Conservation (phyloP, 2,888 invertebrate species). For the Drosophila anceps region DNA sequence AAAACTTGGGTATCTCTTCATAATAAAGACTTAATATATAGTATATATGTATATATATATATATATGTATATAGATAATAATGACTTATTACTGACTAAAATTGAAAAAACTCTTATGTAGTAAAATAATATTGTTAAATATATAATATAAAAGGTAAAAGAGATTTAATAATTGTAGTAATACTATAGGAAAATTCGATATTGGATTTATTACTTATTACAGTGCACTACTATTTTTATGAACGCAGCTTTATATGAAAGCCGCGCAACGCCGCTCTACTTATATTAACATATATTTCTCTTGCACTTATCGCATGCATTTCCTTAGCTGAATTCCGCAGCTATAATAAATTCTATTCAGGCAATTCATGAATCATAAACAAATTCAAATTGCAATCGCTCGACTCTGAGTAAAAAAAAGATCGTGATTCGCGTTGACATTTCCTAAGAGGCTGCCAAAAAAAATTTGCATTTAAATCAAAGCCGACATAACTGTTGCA, state of each 20-base stretch:
- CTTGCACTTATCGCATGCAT: constrained; percentile 10
- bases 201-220: no score
- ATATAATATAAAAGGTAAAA: not conserved
- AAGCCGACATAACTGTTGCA: constrained; percentile 49
- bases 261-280: not conserved
- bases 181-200: not conserved
- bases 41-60: not conserved
- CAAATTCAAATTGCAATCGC: constrained; percentile 40
- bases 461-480: constrained; percentile 76
- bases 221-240: not conserved
- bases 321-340: constrained; percentile 8
- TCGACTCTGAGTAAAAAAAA: constrained; percentile 20
- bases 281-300: not conserved
- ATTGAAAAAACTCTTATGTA: not conserved
- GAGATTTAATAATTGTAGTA: not conserved
- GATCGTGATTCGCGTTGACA: constrained; percentile 60
- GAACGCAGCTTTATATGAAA: not conserved
- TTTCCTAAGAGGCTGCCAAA: constrained; percentile 38
- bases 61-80: not conserved
- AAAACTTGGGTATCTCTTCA: not conserved
- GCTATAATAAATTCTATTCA: constrained; percentile 12
- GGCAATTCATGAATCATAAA: constrained; percentile 42
- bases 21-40: not conserved
- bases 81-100: not conserved
- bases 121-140: not conserved